Evolutionary conservation across 2,888 invertebrate species (phyloP).

Genomic region (Ypsolopha scabrella): DNA sequence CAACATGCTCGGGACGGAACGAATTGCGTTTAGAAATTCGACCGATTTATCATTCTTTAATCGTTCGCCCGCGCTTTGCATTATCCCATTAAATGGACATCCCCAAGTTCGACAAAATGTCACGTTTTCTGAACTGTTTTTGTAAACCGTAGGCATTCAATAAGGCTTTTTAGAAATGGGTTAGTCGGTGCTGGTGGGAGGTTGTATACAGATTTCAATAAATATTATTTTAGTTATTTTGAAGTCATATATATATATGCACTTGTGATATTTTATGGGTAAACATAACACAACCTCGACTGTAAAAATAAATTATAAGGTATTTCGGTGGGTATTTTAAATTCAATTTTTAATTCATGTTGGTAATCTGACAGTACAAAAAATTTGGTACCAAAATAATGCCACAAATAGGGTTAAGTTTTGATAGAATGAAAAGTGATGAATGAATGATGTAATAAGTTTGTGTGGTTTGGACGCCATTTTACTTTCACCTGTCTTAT

Average conservation of each 20-base stretch:
- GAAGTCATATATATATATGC: no score
- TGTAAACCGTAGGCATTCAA: slow-evolving; percentile 28
- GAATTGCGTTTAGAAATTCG: slow-evolving; percentile 51
- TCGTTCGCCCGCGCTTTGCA: slow-evolving; percentile 37
- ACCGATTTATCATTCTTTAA: slow-evolving; percentile 66
- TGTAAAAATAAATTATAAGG: neutral
- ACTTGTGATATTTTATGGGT: no score
- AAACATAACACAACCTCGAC: neutral
- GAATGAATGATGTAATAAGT: no score
- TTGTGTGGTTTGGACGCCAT: no score
- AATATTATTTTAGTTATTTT: neutral
- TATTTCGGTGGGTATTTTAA: neutral
- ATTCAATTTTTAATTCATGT: neutral
- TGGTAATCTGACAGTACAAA: no score
- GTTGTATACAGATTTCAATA: neutral
- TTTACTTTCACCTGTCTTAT: no score
- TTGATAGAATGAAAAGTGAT: no score
- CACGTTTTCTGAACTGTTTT: slow-evolving; percentile 45
- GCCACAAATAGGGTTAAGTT: no score
- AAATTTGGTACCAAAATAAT: no score
- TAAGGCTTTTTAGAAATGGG: neutral
- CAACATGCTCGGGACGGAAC: slow-evolving; percentile 49
- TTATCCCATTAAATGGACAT: slow-evolving; percentile 50
- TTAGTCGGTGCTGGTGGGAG: neutral
- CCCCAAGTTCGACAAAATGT: slow-evolving; percentile 44